These are phyloP conservation scores for Trachelus iudaicus DNA, from an alignment of 2,888 invertebrate genomes.

Conservation along the genomic window DNA sequence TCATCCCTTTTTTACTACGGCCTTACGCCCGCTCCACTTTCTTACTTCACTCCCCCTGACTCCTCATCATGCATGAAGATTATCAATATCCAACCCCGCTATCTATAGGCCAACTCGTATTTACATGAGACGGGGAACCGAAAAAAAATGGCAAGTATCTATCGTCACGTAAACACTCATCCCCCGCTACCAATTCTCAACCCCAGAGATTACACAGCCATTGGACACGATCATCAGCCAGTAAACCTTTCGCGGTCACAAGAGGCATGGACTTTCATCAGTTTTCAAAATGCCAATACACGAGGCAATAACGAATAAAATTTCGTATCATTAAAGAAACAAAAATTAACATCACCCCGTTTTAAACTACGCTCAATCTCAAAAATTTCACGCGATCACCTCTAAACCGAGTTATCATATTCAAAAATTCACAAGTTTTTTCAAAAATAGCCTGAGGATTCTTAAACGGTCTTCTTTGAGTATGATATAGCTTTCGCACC, in stretches of 20 bases:
- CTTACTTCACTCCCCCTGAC: not conserved
- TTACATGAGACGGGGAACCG: not conserved
- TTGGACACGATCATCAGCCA: conserved; percentile 20
- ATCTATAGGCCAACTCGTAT: not conserved
- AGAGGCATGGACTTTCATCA: not conserved
- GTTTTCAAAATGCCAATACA: not conserved
- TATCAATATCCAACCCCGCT: conserved; percentile 51
- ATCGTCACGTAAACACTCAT: conserved; percentile 41
- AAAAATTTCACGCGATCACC: not conserved
- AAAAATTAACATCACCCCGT: not conserved
- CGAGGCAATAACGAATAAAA: not conserved
- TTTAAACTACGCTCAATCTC: not conserved
- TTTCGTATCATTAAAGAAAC: not conserved
- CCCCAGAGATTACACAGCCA: conserved; percentile 47
- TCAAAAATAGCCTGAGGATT: not conserved
- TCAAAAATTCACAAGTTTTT: too few species aligned
- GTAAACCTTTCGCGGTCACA: not conserved
- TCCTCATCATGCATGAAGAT: conserved; percentile 36
- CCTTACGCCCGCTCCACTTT: not conserved
- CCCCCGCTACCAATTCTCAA: not conserved
- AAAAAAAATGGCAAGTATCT: conserved; percentile 31
- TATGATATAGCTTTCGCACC: not conserved
- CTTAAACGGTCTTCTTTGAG: not conserved
- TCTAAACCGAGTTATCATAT: too few species aligned
- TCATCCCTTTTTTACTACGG: not conserved